A percentile compares a stretch with the other conserved stretches of the same genome.
These are phyloP conservation scores for Brachystomella parvula DNA, from an alignment of 1,140 invertebrate genomes.

Conservation along the genomic window DNA sequence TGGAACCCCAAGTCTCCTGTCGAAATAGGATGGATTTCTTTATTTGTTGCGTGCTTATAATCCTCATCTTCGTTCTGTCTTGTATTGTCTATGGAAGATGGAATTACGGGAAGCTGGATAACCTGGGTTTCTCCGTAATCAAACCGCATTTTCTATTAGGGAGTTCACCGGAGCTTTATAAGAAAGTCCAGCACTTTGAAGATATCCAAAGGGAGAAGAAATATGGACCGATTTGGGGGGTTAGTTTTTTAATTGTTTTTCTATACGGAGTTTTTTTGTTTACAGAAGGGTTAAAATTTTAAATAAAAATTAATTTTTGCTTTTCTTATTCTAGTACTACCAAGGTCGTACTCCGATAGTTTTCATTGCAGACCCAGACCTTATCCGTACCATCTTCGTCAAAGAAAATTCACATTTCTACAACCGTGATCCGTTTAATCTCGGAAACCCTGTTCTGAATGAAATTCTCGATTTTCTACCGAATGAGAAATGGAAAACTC, in stretches of 20 bases:
- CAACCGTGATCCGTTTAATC: constrained; percentile 6
- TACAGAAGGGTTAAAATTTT: constrained; percentile 6
- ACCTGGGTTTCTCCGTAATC: constrained; percentile 28
- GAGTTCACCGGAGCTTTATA: constrained; percentile 27
- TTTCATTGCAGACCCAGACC: constrained; percentile 23
- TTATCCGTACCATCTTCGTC: constrained; percentile 20
- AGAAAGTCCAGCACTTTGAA: constrained; percentile 27
- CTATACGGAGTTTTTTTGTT: not conserved
- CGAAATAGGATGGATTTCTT: no score
- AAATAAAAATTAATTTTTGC: constrained; percentile 6
- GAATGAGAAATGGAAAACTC: constrained; percentile 43
- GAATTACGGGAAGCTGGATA: constrained; percentile 32
- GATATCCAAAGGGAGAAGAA: constrained; percentile 29
- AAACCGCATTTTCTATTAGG: constrained; percentile 27
- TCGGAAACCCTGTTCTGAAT: constrained; percentile 11
- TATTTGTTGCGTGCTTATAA: no score
- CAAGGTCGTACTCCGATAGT: constrained; percentile 10
- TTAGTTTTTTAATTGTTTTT: constrained; percentile 12
- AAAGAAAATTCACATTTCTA: constrained; percentile 27
- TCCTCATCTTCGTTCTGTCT: not conserved
- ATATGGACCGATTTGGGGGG: constrained; percentile 30
- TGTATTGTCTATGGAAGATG: constrained; percentile 12
- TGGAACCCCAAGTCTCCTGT: no score
- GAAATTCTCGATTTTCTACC: constrained; percentile 28
- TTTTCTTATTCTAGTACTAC: not conserved